Conservation (phyloP, 2,797 vertebrate genomes). For the Rhadinocentrus ornatus region DNA sequence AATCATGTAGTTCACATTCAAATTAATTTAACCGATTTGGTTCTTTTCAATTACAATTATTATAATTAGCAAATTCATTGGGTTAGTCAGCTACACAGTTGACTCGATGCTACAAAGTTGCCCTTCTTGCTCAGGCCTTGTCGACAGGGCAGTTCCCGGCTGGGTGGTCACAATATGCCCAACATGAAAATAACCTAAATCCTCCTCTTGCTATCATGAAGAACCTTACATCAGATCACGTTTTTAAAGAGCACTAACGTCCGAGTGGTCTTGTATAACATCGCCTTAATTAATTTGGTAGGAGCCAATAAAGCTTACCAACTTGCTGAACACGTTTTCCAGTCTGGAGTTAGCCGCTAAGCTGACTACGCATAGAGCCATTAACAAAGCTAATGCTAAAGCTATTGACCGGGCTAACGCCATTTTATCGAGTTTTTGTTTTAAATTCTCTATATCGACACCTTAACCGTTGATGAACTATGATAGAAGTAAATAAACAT, state of each 20-base stretch:
- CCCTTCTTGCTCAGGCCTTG: constrained; percentile 58
- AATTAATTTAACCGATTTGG: not conserved
- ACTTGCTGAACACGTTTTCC: constrained; percentile 70
- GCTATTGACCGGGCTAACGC: constrained; percentile 49
- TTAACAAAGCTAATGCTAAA: constrained; percentile 46
- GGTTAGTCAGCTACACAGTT: accelerated
- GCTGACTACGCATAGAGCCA: not conserved
- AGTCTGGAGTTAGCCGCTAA: constrained; percentile 65
- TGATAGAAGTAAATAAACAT: not conserved
- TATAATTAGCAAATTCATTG: not conserved
- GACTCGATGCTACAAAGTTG: constrained; percentile 32
- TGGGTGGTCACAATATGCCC: constrained; percentile 55
- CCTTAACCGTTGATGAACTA: not conserved
- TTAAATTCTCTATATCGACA: not conserved
- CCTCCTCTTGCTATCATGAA: not conserved
- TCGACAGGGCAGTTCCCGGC: constrained; percentile 42
- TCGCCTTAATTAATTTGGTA: not conserved
- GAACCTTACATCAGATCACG: accelerated
- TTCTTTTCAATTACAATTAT: not conserved
- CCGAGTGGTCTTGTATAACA: accelerated
- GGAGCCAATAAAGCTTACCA: not conserved
- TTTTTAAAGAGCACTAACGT: accelerated
- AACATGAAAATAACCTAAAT: constrained; percentile 15
- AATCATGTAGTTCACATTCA: not conserved
- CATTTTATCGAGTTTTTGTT: constrained; percentile 17